phyloP scores from a whole-genome alignment of 2,797 vertebrate genomes.

The Ceryle rudis region DNA sequence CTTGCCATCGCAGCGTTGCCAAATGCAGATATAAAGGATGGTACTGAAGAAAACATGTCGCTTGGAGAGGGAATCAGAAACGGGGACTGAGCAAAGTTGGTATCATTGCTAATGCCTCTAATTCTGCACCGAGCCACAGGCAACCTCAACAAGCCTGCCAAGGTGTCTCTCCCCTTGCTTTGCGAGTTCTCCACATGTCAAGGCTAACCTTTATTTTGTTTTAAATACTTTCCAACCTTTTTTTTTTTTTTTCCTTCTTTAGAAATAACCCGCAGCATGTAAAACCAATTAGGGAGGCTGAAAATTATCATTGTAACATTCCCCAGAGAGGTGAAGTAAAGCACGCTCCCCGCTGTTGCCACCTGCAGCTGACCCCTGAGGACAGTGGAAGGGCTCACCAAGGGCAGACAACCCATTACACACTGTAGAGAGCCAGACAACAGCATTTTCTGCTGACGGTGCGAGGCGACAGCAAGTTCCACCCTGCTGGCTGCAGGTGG shows the following conservation, averaged over 20 bases:
- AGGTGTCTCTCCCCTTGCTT: background rate
- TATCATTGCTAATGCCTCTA: background rate
- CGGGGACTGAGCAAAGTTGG: background rate
- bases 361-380: background rate
- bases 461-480: background rate
- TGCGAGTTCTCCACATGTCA: background rate
- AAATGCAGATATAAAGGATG: background rate
- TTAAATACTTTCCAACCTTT: background rate
- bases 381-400: rapidly evolving
- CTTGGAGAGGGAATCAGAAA: background rate
- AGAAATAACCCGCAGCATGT: background rate
- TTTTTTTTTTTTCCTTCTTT: background rate
- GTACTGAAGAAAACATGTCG: background rate
- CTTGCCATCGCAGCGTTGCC: background rate
- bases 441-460: background rate
- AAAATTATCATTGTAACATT: background rate
- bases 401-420: background rate
- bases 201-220: background rate
- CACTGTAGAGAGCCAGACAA: background rate
- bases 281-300: background rate
- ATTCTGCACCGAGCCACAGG: background rate
- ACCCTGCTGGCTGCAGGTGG: background rate
- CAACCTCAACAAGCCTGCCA: background rate
- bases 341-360: rapidly evolving
- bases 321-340: background rate